Base-by-base conservation (phyloP, 1,140 invertebrate genomes). In the Drosophila nikananu region DNA sequence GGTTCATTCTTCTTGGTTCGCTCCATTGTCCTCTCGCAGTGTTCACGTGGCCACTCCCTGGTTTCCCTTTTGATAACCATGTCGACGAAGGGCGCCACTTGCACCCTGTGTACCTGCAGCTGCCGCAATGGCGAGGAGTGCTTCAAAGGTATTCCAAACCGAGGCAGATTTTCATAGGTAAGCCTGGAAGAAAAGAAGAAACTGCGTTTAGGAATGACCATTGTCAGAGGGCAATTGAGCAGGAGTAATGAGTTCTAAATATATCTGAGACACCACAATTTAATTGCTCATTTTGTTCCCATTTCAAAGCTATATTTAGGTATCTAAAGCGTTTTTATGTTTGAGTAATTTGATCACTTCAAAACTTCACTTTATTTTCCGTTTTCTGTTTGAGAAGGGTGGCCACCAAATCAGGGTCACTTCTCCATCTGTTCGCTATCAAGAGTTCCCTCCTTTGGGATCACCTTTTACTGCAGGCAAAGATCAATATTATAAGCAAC, bases 31-130 rank as follows among this genome's bases (percentile, higher is more conserved):
- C 67, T 68, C 19, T 17, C 60, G 21, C 32, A 42, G 66, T 30
- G 21, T 39, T 41, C 37, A 49, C 27, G 35, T 37, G 64, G 65
- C 65, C 64, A 71, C 67, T 70, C 67, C 67, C 49, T 70, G 67
- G 67, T 44, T 71, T 70, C 67, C 67, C 67, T 71, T 68, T 71
- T 70, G 67, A 71, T 71, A 71, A 70, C 67, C 67, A 71, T 71
- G 67, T 71, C 67, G 65, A 10, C 49, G 67, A 68, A 70, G 67
- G 65, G 66, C 67, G 67, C 67, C 64, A 71, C 66, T 68, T 70
- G 63, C 66, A 70, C 64, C 67, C 46, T 71, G 65, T 67, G 61
- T 67, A 67, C 65, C 65, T 67, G 60, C 65, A 67, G 65, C 65
- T 67, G 65, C 44, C 63, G 27, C 63, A 17, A 44, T 19, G 30